Percentiles rank a stretch among this genome's conserved stretches.
Conservation (phyloP, 2,888 invertebrate genomes). For the Lithophane semibrunnea region DNA sequence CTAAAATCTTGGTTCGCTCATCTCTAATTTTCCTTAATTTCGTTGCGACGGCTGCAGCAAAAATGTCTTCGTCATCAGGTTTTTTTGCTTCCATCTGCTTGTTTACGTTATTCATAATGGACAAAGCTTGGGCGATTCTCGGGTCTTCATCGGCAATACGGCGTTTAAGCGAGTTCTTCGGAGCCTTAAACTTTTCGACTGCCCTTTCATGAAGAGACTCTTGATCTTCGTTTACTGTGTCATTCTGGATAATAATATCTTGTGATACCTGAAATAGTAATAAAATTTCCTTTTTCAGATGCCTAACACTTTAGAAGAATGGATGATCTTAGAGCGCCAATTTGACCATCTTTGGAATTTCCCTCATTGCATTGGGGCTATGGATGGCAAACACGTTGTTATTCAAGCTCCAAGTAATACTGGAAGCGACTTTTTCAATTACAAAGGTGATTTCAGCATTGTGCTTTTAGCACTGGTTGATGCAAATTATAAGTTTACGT, state of each 20-base stretch:
- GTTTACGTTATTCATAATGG: conserved; percentile 62
- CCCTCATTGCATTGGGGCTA: conserved; percentile 52
- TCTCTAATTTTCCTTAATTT: conserved; percentile 63
- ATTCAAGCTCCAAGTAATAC: conserved; percentile 51
- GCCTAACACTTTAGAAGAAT: conserved; percentile 50
- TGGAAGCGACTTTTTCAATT: conserved; percentile 51
- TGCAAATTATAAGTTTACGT: conserved; percentile 58
- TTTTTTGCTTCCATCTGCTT: conserved; percentile 59
- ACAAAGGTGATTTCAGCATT: conserved; percentile 57
- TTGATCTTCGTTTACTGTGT: conserved; percentile 22
- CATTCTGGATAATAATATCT: conserved; percentile 34
- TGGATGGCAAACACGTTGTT: conserved; percentile 56
- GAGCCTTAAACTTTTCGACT: conserved; percentile 63
- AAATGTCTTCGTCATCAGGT: conserved; percentile 58
- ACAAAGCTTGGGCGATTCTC: conserved; percentile 57
- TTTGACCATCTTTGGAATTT: conserved; percentile 56
- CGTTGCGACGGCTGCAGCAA: conserved; percentile 57
- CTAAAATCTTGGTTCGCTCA: conserved; percentile 62
- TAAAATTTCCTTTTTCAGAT: conserved; percentile 55
- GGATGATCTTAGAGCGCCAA: conserved; percentile 53
- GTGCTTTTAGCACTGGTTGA: conserved; percentile 58
- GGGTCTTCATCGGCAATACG: conserved; percentile 54
- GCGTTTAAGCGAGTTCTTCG: conserved; percentile 60
- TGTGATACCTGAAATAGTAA: conserved; percentile 47
- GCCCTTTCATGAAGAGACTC: conserved; percentile 43